Evolutionary conservation across 2,888 invertebrate genomes (phyloP).

Genomic region (Brachynemurus nebulosus): DNA sequence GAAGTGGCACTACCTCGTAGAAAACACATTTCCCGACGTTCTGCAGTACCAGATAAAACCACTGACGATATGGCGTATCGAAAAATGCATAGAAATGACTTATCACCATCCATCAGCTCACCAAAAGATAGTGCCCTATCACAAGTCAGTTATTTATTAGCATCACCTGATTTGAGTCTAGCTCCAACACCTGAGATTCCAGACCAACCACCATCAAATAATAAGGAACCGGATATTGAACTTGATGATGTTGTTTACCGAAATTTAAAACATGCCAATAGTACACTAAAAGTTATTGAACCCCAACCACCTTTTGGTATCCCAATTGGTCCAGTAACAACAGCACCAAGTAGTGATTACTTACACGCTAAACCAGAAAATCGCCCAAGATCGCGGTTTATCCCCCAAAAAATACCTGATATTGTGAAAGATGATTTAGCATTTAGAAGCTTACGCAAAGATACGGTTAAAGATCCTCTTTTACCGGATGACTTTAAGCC

Average conservation of each 20-base stretch:
- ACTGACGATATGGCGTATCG: constrained; percentile 73
- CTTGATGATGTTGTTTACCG: constrained; percentile 75
- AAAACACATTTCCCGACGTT: constrained; percentile 25
- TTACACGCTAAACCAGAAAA: constrained; percentile 59
- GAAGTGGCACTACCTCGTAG: constrained; percentile 24
- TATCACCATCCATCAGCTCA: constrained; percentile 32
- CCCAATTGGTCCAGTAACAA: constrained; percentile 69
- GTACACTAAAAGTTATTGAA: constrained; percentile 53
- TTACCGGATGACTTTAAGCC: constrained; percentile 35
- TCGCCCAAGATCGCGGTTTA: constrained; percentile 43
- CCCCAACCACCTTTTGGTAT: constrained; percentile 87
- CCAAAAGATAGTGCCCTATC: constrained; percentile 31
- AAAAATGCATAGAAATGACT: constrained; percentile 48
- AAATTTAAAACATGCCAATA: constrained; percentile 64
- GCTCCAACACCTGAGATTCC: constrained; percentile 35
- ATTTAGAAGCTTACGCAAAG: constrained; percentile 71
- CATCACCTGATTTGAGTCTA: constrained; percentile 49
- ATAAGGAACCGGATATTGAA: constrained; percentile 64
- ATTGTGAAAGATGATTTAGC: constrained; percentile 79
- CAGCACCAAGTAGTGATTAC: constrained; percentile 71
- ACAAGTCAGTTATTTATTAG: constrained; percentile 51
- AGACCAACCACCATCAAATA: constrained; percentile 31
- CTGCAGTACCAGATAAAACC: constrained; percentile 47
- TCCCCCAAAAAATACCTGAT: constrained; percentile 60
- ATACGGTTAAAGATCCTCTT: constrained; percentile 44